These are phyloP conservation scores for Galeopsomyia nigrocyanea DNA, from an alignment of 2,888 invertebrate genomes.

Conservation along the genomic window DNA sequence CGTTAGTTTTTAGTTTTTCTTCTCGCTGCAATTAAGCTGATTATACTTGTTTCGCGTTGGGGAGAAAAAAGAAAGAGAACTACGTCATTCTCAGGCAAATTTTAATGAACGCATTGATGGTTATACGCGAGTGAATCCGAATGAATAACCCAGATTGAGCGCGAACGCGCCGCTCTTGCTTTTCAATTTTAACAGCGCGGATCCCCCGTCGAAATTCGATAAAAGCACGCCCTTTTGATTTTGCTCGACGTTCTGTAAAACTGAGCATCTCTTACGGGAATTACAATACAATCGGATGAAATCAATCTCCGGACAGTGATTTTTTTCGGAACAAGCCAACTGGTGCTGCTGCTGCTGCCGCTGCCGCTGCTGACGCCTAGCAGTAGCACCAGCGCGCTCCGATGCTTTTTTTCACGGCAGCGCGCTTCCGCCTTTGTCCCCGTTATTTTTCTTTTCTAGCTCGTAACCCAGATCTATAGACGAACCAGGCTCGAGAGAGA, in stretches of 20 bases:
- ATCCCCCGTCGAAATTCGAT: neutral
- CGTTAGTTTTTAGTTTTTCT: neutral
- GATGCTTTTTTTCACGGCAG: neutral
- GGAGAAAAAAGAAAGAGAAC: neutral
- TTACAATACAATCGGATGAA: conserved; percentile 24
- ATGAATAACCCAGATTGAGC: neutral
- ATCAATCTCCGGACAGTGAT: conserved; percentile 23
- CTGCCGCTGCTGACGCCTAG: too few relatives aligned
- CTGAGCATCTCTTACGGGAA: conserved; percentile 17
- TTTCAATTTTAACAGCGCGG: neutral
- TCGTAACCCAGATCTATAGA: conserved; percentile 14
- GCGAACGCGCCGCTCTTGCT: neutral
- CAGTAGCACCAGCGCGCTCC: neutral
- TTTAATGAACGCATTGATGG: too few relatives aligned
- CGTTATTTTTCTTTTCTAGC: conserved; percentile 29
- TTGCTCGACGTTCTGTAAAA: neutral
- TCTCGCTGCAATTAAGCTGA: neutral
- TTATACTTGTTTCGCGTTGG: neutral
- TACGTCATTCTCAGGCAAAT: neutral
- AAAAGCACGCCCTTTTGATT: too few relatives aligned
- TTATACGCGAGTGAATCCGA: too few relatives aligned
- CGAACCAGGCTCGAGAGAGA: neutral
- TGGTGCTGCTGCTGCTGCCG: neutral
- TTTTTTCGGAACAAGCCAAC: conserved; percentile 26
- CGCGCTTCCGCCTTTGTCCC: conserved; percentile 9